Evolutionary conservation across 1,140 invertebrate species (phyloP), one percentile per base, ranked within the genome.

Genomic region (Bicyclus anynana): DNA sequence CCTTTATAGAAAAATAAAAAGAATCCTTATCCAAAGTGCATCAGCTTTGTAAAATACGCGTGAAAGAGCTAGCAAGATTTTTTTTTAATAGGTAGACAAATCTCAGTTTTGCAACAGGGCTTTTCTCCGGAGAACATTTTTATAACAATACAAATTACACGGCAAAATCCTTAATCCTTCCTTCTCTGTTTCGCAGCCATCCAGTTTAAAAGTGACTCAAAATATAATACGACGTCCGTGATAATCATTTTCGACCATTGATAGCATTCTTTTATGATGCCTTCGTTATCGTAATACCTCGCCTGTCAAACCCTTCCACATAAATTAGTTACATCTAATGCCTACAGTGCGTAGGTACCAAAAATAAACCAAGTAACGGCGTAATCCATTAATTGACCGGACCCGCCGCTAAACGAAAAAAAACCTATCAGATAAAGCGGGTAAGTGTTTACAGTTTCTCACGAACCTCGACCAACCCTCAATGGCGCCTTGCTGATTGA

Each of bases 371-470:
- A 83, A 69, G 62, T 88, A 88, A 88, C 83, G 81, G 83, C 79
- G 78, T 71, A 85, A 88, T 79, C 81, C 81, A 86, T 86, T 88
- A 85, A 88, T 84, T 82, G 84, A 82, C 72, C 63, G 81, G 83
- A 86, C 83, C 80, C 71, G 79, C 74, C 72, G 80, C 69, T 72
- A 71, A 72, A 77, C 67, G 70, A 58, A 79, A 86, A 87, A 85
- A 86, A 83, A 65, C 78, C 73, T 81, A 84, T 86, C 78, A 77
- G 84, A 88, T 88, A 88, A 88, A 80, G 67, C 72, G 79, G 74
- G 80, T 88, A 86, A 84, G 83, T 87, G 81, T 88, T 88, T 88
- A 88, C 83, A 77, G 77, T 79, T 87, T 86, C 84, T 86, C 84
- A 87, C 82, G 84, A 82, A 69, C 70, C 72, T 72, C 72, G 77